Conservation (phyloP, 2,888 invertebrate genomes). For the Amphipoea oculea region DNA sequence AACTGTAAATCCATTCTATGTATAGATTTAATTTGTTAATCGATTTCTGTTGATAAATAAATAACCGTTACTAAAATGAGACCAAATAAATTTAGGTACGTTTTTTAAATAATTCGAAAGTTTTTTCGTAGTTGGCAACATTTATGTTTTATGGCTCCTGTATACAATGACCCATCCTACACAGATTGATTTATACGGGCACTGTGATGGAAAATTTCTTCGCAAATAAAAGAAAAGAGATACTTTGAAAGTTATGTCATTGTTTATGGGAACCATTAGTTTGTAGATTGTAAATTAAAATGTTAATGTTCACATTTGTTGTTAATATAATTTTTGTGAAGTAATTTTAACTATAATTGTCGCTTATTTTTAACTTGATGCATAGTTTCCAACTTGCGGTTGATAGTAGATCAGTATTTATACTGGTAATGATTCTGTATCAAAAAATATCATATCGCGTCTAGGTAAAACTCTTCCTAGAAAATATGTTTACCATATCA, state of each 20-base stretch:
- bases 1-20: constrained; percentile 58
- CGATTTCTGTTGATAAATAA: constrained; percentile 78
- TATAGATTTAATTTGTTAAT: constrained; percentile 70
- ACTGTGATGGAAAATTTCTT: not conserved
- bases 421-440: constrained; percentile 29
- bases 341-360: constrained; percentile 59
- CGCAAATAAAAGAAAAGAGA: not conserved
- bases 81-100: constrained; percentile 90
- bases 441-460: constrained; percentile 39
- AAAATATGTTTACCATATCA: constrained; percentile 50
- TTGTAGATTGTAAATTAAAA: constrained; percentile 88
- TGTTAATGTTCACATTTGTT: constrained; percentile 82
- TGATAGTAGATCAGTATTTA: constrained; percentile 30
- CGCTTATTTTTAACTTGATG: constrained; percentile 61
- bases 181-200: not conserved
- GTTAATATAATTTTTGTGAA: constrained; percentile 74
- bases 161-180: constrained; percentile 27
- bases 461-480: constrained; percentile 43
- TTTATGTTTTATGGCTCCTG: constrained; percentile 73
- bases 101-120: constrained; percentile 74
- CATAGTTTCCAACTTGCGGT: constrained; percentile 49
- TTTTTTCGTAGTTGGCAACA: constrained; percentile 81
- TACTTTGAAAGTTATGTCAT: constrained; percentile 17
- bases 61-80: constrained; percentile 89
- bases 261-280: constrained; percentile 67